Evolutionary conservation across 1,140 invertebrate genomes (phyloP).

Genomic region (Geopemphigus sp.): DNA sequence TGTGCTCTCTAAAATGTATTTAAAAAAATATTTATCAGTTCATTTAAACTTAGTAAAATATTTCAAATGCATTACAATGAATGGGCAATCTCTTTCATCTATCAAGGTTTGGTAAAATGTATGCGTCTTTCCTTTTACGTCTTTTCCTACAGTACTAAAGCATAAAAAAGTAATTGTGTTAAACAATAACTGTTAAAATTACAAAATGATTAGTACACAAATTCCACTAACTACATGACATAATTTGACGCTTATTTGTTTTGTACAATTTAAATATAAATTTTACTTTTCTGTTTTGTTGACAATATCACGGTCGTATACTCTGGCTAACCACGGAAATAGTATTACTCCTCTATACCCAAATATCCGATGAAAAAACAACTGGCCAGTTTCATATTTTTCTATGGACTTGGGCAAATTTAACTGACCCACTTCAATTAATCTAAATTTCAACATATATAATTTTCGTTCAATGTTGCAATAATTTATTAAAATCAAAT

Average conservation of each 20-base stretch:
- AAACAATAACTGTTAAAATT: not conserved
- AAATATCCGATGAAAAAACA: constrained; percentile 93
- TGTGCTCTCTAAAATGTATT: constrained; percentile 75
- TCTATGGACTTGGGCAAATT: constrained; percentile 80
- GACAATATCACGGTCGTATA: constrained; percentile 87
- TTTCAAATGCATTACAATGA: constrained; percentile 71
- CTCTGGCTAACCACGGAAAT: constrained; percentile 91
- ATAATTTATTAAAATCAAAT: too few species aligned
- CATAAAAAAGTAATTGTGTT: not conserved
- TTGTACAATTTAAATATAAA: too few species aligned
- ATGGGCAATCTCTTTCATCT: constrained; percentile 92
- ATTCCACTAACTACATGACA: not conserved
- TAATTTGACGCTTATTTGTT: not conserved
- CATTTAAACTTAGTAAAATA: not conserved
- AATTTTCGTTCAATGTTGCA: too few species aligned
- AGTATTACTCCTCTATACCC: constrained; percentile 93
- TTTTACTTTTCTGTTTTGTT: constrained; percentile 54
- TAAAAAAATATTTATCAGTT: not conserved
- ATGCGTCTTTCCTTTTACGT: constrained; percentile 85
- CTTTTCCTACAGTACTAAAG: constrained; percentile 65
- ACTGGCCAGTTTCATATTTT: constrained; percentile 91
- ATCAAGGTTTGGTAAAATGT: constrained; percentile 97
- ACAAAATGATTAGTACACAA: not conserved
- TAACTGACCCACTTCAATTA: constrained; percentile 76
- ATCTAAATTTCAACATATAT: constrained; percentile 56